Conservation (phyloP, 2,113 vertebrate species). For the Prinia subflava region DNA sequence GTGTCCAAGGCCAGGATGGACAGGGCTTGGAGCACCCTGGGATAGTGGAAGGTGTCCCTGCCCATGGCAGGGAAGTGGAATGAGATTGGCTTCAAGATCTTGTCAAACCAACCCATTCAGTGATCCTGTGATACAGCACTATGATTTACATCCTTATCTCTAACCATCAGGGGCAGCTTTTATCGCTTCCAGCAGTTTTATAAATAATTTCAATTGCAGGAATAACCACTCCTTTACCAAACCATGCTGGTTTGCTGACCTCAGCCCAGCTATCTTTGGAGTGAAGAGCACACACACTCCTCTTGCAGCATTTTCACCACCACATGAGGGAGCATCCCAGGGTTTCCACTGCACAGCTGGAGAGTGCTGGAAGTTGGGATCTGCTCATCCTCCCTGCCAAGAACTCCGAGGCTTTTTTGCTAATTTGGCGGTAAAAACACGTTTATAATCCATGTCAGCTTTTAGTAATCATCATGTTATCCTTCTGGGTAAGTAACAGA, state of each 20-base stretch:
- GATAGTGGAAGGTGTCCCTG: too few relatives aligned
- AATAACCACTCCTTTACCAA: neutral
- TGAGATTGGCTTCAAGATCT: neutral
- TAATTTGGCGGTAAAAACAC: neutral
- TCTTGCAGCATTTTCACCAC: neutral
- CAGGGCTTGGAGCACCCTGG: accelerated
- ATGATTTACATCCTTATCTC: neutral
- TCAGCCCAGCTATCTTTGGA: neutral
- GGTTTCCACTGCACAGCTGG: accelerated
- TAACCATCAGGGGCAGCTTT: neutral
- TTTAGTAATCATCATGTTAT: neutral
- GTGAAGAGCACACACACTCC: neutral
- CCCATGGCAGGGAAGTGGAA: neutral
- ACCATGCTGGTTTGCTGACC: neutral
- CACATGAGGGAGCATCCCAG: accelerated
- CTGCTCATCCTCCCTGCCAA: neutral
- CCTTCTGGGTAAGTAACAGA: neutral
- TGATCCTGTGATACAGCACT: accelerated
- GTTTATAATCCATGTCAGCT: neutral
- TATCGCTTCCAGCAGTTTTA: neutral
- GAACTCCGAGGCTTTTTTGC: neutral
- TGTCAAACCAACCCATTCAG: neutral
- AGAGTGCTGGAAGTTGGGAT: neutral
- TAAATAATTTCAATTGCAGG: neutral
- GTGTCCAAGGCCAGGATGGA: neutral